Percentiles rank a stretch among this genome's conserved stretches.
phyloP scores from a whole-genome alignment of 2,888 invertebrate species.

The Uloborus plumipes region DNA sequence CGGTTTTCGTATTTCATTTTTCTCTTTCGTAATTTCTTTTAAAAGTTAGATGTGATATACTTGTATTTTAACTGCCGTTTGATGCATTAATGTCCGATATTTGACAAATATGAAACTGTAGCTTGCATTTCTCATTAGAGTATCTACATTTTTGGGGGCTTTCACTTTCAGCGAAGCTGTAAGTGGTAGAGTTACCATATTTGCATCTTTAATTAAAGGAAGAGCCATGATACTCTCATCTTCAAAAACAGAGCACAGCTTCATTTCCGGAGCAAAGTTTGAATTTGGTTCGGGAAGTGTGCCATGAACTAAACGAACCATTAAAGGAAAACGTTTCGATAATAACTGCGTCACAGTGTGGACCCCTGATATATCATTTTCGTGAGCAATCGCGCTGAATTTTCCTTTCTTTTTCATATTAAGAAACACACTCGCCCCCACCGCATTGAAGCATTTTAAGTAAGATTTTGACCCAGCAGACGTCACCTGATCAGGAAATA shows the following conservation, averaged over 20 bases:
- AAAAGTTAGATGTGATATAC: slow-evolving; percentile 66
- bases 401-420: slow-evolving; percentile 89
- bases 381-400: slow-evolving; percentile 92
- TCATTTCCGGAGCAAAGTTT: slow-evolving; percentile 83
- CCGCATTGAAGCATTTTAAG: slow-evolving; percentile 87
- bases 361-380: slow-evolving; percentile 94
- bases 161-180: slow-evolving; percentile 89
- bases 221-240: slow-evolving; percentile 82
- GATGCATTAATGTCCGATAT: slow-evolving; percentile 60
- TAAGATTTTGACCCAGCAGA: slow-evolving; percentile 69
- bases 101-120: slow-evolving; percentile 65
- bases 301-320: too few species aligned
- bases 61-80: slow-evolving; percentile 66
- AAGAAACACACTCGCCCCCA: slow-evolving; percentile 86
- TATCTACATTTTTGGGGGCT: slow-evolving; percentile 78
- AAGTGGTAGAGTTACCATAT: slow-evolving; percentile 83
- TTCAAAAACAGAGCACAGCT: slow-evolving; percentile 82
- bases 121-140: slow-evolving; percentile 60
- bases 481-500: slow-evolving; percentile 77
- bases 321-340: slow-evolving; percentile 90
- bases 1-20: slow-evolving; percentile 31
- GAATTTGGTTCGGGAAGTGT: slow-evolving; percentile 77
- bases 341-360: slow-evolving; percentile 90
- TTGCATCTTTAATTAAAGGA: slow-evolving; percentile 83
- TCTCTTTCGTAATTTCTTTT: slow-evolving; percentile 62